Evolutionary conservation across 2,797 vertebrate species (phyloP).

Genomic region (Amblyopsis hoosieri): DNA sequence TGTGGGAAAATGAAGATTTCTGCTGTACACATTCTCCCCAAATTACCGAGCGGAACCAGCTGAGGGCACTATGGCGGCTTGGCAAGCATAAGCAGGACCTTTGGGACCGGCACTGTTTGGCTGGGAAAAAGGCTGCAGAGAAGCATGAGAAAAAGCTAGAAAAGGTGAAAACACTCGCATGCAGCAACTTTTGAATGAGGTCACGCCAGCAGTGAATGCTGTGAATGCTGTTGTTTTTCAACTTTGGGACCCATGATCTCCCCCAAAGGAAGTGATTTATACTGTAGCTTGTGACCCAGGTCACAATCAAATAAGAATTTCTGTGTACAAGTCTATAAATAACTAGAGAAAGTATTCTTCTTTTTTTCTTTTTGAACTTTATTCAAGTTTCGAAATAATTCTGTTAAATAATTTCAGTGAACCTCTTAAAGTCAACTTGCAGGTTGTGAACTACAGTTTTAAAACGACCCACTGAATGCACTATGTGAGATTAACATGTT

Average conservation of each 20-base stretch:
- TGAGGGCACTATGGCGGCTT: constrained; percentile 60
- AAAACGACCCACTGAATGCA: not conserved
- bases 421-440: too few relatives aligned
- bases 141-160: constrained; percentile 68
- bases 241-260: too few relatives aligned
- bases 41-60: constrained; percentile 40
- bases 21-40: too few relatives aligned
- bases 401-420: too few relatives aligned
- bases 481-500: not conserved
- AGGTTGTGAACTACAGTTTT: not conserved
- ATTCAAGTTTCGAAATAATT: too few relatives aligned
- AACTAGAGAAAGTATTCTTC: too few relatives aligned
- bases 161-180: constrained; percentile 55
- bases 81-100: constrained; percentile 58
- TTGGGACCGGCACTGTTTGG: constrained; percentile 32
- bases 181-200: not conserved
- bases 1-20: constrained; percentile 9
- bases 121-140: constrained; percentile 43
- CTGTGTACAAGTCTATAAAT: too few relatives aligned
- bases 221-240: not conserved
- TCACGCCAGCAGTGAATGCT: too few relatives aligned
- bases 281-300: too few relatives aligned
- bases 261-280: too few relatives aligned
- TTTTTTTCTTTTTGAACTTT: too few relatives aligned
- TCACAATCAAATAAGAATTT: too few relatives aligned